Evolutionary conservation across 2,888 invertebrate genomes (phyloP).

Genomic region (Ennomos erosarius): DNA sequence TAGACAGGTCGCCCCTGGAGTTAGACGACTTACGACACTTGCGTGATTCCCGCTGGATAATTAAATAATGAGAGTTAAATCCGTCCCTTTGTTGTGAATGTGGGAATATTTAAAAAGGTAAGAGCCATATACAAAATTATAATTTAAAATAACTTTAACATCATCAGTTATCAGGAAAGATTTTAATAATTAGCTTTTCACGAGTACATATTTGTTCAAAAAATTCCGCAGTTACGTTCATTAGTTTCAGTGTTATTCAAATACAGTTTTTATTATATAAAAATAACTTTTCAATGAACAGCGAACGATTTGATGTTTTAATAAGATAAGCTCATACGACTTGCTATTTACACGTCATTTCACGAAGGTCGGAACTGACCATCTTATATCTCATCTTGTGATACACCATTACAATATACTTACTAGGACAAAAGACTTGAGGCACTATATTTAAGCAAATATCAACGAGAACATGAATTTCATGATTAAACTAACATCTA

Average conservation of each 20-base stretch:
- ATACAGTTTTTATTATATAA: too few species aligned
- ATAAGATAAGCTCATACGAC: not conserved
- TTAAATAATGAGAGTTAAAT: constrained; percentile 75
- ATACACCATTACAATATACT: not conserved
- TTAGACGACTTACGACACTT: constrained; percentile 63
- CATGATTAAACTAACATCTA: too few species aligned
- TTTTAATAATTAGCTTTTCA: too few species aligned
- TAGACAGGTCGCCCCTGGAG: constrained; percentile 65
- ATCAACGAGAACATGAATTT: too few species aligned
- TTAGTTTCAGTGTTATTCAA: too few species aligned
- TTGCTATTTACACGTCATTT: not conserved
- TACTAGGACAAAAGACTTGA: not conserved
- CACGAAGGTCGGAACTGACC: not conserved
- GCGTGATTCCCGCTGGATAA: constrained; percentile 69
- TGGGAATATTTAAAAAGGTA: not conserved
- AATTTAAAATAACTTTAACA: too few species aligned
- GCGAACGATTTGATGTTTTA: not conserved
- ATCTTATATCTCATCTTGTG: not conserved
- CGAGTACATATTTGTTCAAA: too few species aligned
- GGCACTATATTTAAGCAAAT: not conserved
- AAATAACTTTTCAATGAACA: too few species aligned
- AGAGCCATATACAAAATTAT: too few species aligned
- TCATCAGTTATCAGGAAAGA: too few species aligned
- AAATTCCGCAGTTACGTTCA: too few species aligned
- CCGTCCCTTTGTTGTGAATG: constrained; percentile 50